Evolutionary conservation across 92 coral and sea anemone genomes (phyloP).

Genomic region (Desmophyllum pertusum): DNA sequence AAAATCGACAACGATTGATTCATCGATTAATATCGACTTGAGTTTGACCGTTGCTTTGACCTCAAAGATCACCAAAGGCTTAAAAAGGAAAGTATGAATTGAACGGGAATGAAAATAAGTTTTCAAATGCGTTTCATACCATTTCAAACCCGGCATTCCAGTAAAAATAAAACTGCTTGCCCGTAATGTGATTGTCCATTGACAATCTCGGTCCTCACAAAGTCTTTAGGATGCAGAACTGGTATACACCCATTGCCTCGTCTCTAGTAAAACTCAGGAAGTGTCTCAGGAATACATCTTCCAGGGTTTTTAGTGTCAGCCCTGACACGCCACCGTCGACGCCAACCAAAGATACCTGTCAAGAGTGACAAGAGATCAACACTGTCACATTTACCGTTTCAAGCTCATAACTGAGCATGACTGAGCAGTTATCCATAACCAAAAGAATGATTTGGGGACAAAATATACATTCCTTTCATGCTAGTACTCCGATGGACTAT

Average conservation of each 20-base stretch:
- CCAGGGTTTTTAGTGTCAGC: conserved; percentile 9
- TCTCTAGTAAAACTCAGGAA: conserved; percentile 24
- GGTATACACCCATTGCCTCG: background rate
- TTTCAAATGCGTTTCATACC: conserved; percentile 10
- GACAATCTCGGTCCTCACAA: conserved; percentile 9
- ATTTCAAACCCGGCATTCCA: conserved; percentile 29
- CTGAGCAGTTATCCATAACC: conserved; percentile 1
- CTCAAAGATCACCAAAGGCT: conserved; percentile 8
- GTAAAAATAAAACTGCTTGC: conserved; percentile 21
- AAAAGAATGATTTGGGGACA: background rate
- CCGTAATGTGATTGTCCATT: conserved; percentile 13
- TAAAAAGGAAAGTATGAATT: conserved; percentile 8
- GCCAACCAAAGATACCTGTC: conserved; percentile 28
- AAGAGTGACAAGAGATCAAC: conserved; percentile 10
- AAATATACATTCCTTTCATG: background rate
- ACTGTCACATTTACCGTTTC: background rate
- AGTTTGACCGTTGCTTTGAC: background rate
- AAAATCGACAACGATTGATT: background rate
- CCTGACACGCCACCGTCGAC: background rate
- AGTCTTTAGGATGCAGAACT: conserved; percentile 13
- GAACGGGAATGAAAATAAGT: background rate
- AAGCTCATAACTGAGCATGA: too few relatives aligned
- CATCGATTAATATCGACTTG: too few relatives aligned
- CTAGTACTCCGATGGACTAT: conserved; percentile 10
- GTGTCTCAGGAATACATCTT: conserved; percentile 24